Conservation (phyloP, 2,797 vertebrate species). For the Eptatretus atami region DNA sequence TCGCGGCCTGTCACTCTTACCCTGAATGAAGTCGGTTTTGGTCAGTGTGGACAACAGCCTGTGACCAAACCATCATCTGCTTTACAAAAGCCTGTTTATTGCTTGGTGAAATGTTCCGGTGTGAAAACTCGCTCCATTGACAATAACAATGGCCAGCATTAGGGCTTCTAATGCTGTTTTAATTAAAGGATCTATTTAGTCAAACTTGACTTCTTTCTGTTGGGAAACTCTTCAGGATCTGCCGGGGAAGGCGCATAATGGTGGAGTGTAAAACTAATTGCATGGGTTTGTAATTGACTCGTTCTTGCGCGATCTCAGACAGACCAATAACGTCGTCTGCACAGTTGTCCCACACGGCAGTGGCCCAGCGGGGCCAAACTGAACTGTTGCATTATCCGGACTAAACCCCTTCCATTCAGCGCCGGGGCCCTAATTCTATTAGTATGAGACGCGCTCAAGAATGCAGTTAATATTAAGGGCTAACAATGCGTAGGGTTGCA, state of each 20-base stretch:
- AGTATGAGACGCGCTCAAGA: constrained; percentile 4
- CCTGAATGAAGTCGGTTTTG: too few relatives aligned
- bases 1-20: too few relatives aligned
- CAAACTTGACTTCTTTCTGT: constrained; percentile 6
- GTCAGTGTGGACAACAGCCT: not conserved
- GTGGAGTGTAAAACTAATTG: not conserved
- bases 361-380: constrained; percentile 1
- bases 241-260: not conserved
- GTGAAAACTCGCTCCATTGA: constrained; percentile 3
- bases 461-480: constrained; percentile 4
- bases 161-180: constrained; percentile 4
- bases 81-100: constrained; percentile 3
- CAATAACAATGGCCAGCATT: constrained; percentile 2
- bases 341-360: not conserved
- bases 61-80: not conserved
- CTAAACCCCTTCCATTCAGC: constrained; percentile 2
- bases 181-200: constrained; percentile 5
- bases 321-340: constrained; percentile 4
- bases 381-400: constrained; percentile 4
- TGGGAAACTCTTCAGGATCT: constrained; percentile 4
- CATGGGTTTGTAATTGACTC: constrained; percentile 2
- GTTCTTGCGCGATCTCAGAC: not conserved
- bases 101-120: constrained; percentile 4
- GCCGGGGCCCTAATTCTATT: constrained; percentile 3
- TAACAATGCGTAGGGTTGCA: constrained; percentile 2